Base-by-base conservation (phyloP, 2,888 invertebrate species). In the Nephrotoma appendiculata region DNA sequence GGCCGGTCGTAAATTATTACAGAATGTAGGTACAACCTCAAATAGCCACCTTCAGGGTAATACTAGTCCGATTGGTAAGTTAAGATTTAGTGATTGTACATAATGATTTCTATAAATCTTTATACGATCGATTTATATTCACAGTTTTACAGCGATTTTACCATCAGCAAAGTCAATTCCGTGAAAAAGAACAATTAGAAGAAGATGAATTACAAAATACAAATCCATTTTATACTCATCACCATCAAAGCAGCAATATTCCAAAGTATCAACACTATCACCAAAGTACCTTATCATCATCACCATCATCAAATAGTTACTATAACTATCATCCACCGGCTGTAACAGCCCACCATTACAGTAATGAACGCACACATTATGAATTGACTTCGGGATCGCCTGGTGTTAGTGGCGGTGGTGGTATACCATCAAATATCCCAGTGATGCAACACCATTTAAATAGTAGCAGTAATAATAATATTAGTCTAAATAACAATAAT, bases 111-210 rank as follows among this genome's bases (percentile, higher is more conserved):
- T 83, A 43, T 83, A 11, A 7, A 41, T n/a, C 83, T n/a, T 31
- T 9, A 4, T 31, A 31, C 7, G 48, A 83, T n/a, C 15, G 1
- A 84, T 85, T 5, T 42, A 42, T 83, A 15, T 12, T n/a, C 44
- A 71, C 86, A 91, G 95, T 96, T 87, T 92, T 96, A 88, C 96
- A 96, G 90, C 93, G 96, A 90, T 96, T 95, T 90, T 95, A 95
- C 90, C 96, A 96, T 90, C 96, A 96, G 90, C 95, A 95, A 90
- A 95, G 95, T 89, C 96, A 96, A 90, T 91, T 93, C 88, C 93
- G 95, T 88, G 92, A 95, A 88, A 94, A 91, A 88, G 88, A 86
- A 42, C 43, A 83, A 43, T 52, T 44, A 31, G 42, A 86, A 19
- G 45, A 86, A 41, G 85, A 85, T 45, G 85, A 85, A 85, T 45